Evolutionary conservation across 2,888 invertebrate genomes (phyloP), one percentile per base, ranked within the genome.

Genomic region (Gymnosoma rotundatum): DNA sequence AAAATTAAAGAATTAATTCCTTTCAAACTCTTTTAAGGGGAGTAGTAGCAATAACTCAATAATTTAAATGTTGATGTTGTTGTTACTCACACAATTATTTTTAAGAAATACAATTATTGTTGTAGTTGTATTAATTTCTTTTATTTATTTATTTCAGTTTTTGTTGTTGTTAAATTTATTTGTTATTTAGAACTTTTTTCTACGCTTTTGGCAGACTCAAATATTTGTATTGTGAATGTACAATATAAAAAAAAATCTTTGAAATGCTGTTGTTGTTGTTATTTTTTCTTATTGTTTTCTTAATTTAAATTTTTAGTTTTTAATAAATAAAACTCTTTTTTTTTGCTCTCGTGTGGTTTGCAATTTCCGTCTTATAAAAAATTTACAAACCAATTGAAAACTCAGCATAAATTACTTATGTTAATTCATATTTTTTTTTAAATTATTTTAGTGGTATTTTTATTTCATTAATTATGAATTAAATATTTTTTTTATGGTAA

Each of bases 31-130:
- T 73, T 14, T 9, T 4, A 25, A 60, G 58, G 66, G 58, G 60
- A 79, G 16, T 67, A 50, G 32, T 64, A 76, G 58, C 70, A 75
- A 75, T 70, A 61, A 60, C 50, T 38, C 36, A 66, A 42, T 52
- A 50, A 36, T 69, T 18, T 63, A 54, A n/a, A 36, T 32, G 54
- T 75, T 83, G 63, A 54, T 83, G 58, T 76, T 70, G 60, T 70
- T 76, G 60, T 78, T 80, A 84, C 84, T 84, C 84, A 81, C 84
- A 74, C 63, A 75, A 70, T 20, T 45, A 52, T 63, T 61, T 61
- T 74, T 58, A 58, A 79, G 72, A 73, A 79, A 79, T 42, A 52
- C 73, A 52, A 60, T 61, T 61, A 12, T 79, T 58, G 50, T 82
- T 73, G 61, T 75, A 75, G 54, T 78, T 78, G 38, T 69, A 58